Base-by-base conservation (phyloP, 2,797 vertebrate species). In the Premnoplex brunnescens region DNA sequence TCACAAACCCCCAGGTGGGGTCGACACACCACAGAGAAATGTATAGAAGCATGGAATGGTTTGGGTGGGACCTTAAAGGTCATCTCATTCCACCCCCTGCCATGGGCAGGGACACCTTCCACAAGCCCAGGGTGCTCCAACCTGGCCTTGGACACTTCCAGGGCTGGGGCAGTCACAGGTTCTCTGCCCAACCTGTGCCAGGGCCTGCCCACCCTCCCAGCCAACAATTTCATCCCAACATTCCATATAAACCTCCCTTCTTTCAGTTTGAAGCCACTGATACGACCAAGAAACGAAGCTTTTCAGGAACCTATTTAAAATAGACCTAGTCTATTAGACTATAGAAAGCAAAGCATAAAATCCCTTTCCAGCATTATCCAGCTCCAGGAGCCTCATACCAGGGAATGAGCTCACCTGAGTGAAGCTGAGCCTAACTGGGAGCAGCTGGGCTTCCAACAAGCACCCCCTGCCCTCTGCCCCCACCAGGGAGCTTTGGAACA, bases 261-360 rank as follows among this genome's bases (percentile, higher is more conserved):
- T 44, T 34, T 12, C 28, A 34, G 6, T 44, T 34, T 14, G 8
- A 49, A 83, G 5, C 60, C 51, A 16, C 4, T 18, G 21, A 5
- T 12, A 8, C 2, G 8, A 21, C 4, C 7, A 24, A 5, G 23
- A 21, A 39, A 41, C 4, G 7, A 15, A 59, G 37, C 5, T 80
- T 16, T 81, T 56, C 21, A 51, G 28, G 6, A 1, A 7, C 6
- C 10, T n/a, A 3, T 51, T 52, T 27, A 18, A 26, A 58, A 51
- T 0, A 10, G 9, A 10, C 3, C 17, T 11, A 14, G 5, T 44
- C 62, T 49, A n/a, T n/a, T n/a, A n/a, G 69, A 5, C 10, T 17
- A 7, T 69, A 68, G 1, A 6, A 44, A 41, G 69, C 9, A 19
- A 63, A 36, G 55, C 55, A 22, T 6, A 26, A 72, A 73, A 67